phyloP scores from a whole-genome alignment of 2,797 vertebrate species.

The Amazonetta brasiliensis region DNA sequence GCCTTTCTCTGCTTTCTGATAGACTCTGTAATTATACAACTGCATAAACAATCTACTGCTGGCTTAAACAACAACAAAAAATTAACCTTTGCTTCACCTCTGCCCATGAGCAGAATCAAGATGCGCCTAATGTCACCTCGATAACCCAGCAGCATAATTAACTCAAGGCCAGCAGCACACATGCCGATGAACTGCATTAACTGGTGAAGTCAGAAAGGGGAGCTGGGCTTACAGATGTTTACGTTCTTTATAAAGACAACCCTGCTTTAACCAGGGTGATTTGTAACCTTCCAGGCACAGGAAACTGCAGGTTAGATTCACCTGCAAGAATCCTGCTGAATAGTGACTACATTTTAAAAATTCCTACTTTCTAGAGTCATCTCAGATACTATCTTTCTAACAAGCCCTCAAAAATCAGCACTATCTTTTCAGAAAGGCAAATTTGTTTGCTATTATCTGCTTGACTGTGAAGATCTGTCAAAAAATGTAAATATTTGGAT shows the following conservation, averaged over 20 bases:
- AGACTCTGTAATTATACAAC: accelerated
- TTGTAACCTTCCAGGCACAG: background rate
- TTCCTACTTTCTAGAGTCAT: accelerated
- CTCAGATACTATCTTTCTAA: background rate
- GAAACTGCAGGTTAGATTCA: background rate
- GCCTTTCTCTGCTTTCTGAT: background rate
- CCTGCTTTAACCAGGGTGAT: background rate
- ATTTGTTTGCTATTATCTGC: background rate
- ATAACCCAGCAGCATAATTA: accelerated
- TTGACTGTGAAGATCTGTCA: background rate
- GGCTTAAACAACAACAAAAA: background rate
- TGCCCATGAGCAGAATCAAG: accelerated
- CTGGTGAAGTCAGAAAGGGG: accelerated
- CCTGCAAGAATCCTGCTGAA: background rate
- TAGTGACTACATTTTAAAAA: background rate
- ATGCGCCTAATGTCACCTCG: background rate
- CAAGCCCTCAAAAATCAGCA: background rate
- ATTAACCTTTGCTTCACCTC: background rate
- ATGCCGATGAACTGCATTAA: accelerated
- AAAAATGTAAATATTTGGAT: background rate
- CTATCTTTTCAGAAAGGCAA: background rate
- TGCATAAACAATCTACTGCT: accelerated
- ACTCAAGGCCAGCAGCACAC: accelerated
- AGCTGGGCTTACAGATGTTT: background rate
- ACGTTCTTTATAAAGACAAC: background rate